Base-by-base conservation (phyloP, 2,113 vertebrate species). In the Rhinichthys klamathensis region DNA sequence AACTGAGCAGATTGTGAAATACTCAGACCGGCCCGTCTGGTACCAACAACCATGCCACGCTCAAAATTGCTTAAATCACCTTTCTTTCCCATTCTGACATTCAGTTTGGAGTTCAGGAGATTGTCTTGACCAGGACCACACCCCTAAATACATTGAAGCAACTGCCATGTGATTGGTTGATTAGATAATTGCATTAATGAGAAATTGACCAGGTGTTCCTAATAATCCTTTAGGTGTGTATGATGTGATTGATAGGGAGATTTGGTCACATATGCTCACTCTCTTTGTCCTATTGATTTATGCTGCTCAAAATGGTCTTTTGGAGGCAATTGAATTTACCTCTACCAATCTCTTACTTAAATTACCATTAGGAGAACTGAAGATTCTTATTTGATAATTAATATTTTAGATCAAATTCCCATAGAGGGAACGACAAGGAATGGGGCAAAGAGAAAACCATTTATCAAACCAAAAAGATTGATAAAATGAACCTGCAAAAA, bases 271-370 rank as follows among this genome's bases (percentile, higher is more conserved):
- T 74, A 32, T 69, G 46, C 58, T 80, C 82, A 80, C 27, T 9
- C 76, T 51, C 80, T 83, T 84, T 79, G 63, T 27, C 30, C 83
- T 84, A 85, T 84, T 56, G 87, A 86, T 89, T 87, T 85, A 12
- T 76, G 30, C 18, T 16, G 41, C 84, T 78, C 41, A 74, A 61
- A 77, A 70, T 63, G 21, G 79, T 85, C 21, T 76, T 58, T 63
- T 27, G 6, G 60, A 63, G 74, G 54, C 65, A 61, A 27, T n/a
- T 30, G 30, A 30, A 30, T 84, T 81, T 76, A 44, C 65, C 76
- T 21, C 58, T 7, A n/a, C 70, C 87, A 70, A 89, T 86, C 49
- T 78, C 35, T 58, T 21, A 80, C 77, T 84, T 82, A 83, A 46
- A 80, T 49, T 80, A 75, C 67, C 82, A 63, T 73, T 81, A 56